These are phyloP conservation scores for Pseudomugil tenellus DNA, from an alignment of 2,797 vertebrate genomes.

Conservation along the genomic window DNA sequence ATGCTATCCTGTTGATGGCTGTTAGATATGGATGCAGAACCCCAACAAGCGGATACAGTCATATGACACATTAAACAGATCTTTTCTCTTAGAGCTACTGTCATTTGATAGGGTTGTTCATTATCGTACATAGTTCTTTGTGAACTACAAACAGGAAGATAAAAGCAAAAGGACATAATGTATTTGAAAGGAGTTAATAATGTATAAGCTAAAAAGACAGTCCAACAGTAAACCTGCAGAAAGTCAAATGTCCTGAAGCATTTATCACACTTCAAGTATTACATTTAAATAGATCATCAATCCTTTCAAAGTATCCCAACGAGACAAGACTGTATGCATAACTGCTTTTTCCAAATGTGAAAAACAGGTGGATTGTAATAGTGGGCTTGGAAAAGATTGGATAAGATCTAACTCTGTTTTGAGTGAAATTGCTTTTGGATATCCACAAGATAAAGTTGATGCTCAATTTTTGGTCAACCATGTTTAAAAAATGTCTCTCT, in stretches of 20 bases:
- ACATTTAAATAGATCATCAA: constrained; percentile 62
- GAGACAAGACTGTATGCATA: constrained; percentile 18
- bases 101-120: constrained; percentile 36
- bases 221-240: constrained; percentile 13
- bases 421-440: constrained; percentile 5
- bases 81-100: not conserved
- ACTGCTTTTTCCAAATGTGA: constrained; percentile 27
- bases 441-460: constrained; percentile 19
- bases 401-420: constrained; percentile 23
- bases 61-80: constrained; percentile 17
- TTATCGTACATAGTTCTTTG: constrained; percentile 18
- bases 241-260: constrained; percentile 68
- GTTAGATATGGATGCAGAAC: constrained; percentile 53
- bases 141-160: constrained; percentile 7
- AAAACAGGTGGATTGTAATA: constrained; percentile 10
- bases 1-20: constrained; percentile 45
- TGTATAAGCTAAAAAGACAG: not conserved
- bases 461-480: not conserved
- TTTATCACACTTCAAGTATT: constrained; percentile 68
- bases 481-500: constrained; percentile 25
- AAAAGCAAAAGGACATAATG: not conserved
- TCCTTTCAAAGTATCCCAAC: constrained; percentile 51
- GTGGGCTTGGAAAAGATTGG: constrained; percentile 16
- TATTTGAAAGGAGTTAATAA: not conserved
- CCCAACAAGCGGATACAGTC: constrained; percentile 16